Base-by-base conservation (phyloP, 2,888 invertebrate genomes). In the Hirtodrosophila trivittata region DNA sequence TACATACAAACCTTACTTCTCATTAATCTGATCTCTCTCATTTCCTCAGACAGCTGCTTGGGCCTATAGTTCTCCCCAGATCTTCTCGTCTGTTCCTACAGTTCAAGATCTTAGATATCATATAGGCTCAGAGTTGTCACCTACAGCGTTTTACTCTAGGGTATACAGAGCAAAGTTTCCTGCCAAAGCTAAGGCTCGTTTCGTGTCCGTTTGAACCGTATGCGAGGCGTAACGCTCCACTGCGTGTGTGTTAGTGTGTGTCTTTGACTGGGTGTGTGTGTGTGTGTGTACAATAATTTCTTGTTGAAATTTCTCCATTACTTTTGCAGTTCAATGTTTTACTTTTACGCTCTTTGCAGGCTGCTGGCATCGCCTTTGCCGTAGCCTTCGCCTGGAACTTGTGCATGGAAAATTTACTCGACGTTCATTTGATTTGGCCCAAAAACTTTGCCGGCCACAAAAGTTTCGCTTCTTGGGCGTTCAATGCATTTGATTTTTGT, bases 281-380 rank as follows among this genome's bases (percentile, higher is more conserved):
- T 63, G 60, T 83, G 57, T 83, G 75, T 67, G 56, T 49, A 67
- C 62, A 78, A 75, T 59, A 76, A 78, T 77, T 84, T 86, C 84
- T 75, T 72, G 87, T 65, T 69, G 78, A 81, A 85, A 72, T 77
- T 76, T 72, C 82, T 75, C 76, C 77, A 77, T 86, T 86, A 84
- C 77, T 86, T 81, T 71, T 81, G 64, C 85, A 86, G 82, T 82
- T 82, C 70, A 86, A 86, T 80, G 81, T 86, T 80, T 80, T 80
- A 86, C 84, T 86, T 80, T 70, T 56, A 52, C 62, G 78, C 63
- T 78, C 50, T 51, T 54, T 69, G 64, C 70, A 41, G 46, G 42
- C 67, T 64, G 47, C 46, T 28, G 21, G 45, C 28, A 7, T 28
- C 28, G n/a, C n/a, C 28, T 3, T 6, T 47, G 18, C 38, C 30